Base-by-base conservation (phyloP, 2,113 vertebrate species). In the Pseudonaja textilis region DNA sequence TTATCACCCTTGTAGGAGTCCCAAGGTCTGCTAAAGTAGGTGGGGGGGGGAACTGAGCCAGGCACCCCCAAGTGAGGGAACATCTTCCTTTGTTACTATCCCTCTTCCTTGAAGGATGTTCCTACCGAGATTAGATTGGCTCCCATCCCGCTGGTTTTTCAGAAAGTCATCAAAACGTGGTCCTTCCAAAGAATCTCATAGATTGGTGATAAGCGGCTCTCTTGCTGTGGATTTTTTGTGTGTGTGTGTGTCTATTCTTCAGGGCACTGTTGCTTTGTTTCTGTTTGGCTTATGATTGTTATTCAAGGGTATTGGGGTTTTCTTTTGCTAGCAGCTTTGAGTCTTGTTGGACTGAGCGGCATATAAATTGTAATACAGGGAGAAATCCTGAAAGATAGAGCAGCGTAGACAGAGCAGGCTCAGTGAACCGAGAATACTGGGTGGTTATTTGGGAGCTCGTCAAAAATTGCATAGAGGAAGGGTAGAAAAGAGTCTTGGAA, bases 11-110 rank as follows among this genome's bases (percentile, higher is more conserved):
- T 11, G 12, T 23, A 23, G 55, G 54, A 57, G 34, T 39, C 20
- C 20, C 20, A 56, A 69, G 22, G n/a, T 42, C 39, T 89, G 20
- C 54, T 20, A 22, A 42, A 57, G 25, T 12, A 52, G 2, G 12
- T 5, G 2, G 4, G 12, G 5, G 0, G 12, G 5, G 0, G 0
- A 34, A 16, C 64, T n/a, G 64, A 69, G 29, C 12, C 64, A 81
- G 18, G 8, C 34, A 81, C 74, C 34, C 34, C 39, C 74, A 81
- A 81, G 34, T 42, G 74, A 81, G 74, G 74, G 34, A 81, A 81
- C 69, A 8, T 22, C 69, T 81, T 8, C 69, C 69, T 81, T 20
- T 81, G 69, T 42, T 81, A 7, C 74, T 81, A 18, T 8, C 34
- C 74, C 74, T 81, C 34, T 81, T 42, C 18, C 22, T 81, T 81